phyloP scores from a whole-genome alignment of 1,140 invertebrate genomes.

The Brachystomella parvula region DNA sequence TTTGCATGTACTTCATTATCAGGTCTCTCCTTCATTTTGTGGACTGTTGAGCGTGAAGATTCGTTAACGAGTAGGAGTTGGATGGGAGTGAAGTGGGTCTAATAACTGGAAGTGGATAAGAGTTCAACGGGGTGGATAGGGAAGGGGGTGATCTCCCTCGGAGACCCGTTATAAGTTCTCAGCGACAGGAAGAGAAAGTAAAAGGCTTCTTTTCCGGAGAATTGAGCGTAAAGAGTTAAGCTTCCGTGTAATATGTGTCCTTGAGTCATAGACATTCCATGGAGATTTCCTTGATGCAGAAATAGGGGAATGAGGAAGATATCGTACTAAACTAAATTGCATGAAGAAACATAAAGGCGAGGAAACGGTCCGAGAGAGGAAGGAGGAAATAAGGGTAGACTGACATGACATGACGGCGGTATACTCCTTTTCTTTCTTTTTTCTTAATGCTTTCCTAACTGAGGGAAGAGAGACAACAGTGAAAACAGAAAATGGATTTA shows the following conservation, averaged over 20 bases:
- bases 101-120: not conserved
- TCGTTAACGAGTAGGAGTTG: slow-evolving; percentile 4
- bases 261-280: not conserved
- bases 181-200: slow-evolving; percentile 9
- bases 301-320: too few relatives aligned
- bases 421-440: too few relatives aligned
- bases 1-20: not conserved
- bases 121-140: not conserved
- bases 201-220: slow-evolving; percentile 5
- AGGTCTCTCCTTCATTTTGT: not conserved
- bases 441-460: not conserved
- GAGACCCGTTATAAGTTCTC: slow-evolving; percentile 8
- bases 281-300: not conserved
- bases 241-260: slow-evolving; percentile 1
- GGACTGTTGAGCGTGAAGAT: not conserved
- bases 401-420: not conserved
- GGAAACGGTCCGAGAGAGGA: slow-evolving; percentile 6
- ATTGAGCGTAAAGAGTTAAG: slow-evolving; percentile 8
- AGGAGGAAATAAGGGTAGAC: not conserved
- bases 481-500: slow-evolving; percentile 17
- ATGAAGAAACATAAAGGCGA: slow-evolving; percentile 10
- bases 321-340: not conserved
- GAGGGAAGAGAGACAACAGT: not conserved
- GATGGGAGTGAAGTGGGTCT: slow-evolving; percentile 7
- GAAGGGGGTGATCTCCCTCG: not conserved